These are phyloP conservation scores for Emydocephalus ijimae DNA, from an alignment of 2,113 vertebrate species.

Conservation along the genomic window DNA sequence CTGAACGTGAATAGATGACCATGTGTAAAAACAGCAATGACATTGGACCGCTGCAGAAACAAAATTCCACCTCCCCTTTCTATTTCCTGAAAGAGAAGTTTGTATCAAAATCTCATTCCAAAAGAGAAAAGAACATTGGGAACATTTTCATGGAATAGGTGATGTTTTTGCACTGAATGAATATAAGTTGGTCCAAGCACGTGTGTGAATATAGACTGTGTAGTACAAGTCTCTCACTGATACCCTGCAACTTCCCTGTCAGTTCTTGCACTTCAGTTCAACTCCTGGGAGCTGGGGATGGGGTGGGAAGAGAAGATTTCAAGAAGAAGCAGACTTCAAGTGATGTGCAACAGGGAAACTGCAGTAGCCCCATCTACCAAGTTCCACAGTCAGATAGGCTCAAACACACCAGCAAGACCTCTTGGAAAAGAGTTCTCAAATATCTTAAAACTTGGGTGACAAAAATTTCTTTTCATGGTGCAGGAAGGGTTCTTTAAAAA, in stretches of 20 bases:
- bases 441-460: not conserved
- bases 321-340: not conserved
- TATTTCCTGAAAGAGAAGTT: not conserved
- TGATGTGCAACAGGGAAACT: not conserved
- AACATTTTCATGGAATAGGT: not conserved
- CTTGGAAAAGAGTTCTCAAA: not conserved
- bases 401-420: not conserved
- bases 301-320: not conserved
- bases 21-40: not conserved
- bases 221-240: not conserved
- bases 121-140: not conserved
- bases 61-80: not conserved
- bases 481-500: not conserved
- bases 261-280: not conserved
- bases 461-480: not conserved
- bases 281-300: not conserved
- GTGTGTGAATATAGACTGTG: not conserved
- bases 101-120: not conserved
- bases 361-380: not conserved
- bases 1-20: not conserved
- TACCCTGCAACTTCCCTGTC: not conserved
- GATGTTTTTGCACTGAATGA: not conserved
- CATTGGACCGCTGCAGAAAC: not conserved
- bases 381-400: not conserved
- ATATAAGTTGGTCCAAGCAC: not conserved